Evolutionary conservation across 2,888 invertebrate genomes (phyloP), one percentile per base, ranked within the genome.

Genomic region (Entomobrya multifasciata): DNA sequence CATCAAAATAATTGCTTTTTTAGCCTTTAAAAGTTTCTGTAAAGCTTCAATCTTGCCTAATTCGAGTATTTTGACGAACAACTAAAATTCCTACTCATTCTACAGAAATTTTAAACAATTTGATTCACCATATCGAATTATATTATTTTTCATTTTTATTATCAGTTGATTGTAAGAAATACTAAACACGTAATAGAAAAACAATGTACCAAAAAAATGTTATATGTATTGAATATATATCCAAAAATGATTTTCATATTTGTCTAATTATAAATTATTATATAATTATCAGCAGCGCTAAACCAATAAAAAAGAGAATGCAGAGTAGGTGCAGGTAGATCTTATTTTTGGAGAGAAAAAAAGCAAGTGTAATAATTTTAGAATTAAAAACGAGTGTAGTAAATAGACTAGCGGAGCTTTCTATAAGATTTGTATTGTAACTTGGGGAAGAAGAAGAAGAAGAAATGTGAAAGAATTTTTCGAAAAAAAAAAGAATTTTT

Each of bases 1-100:
- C n/a, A n/a, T n/a, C n/a, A n/a, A n/a, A n/a, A n/a, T n/a, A n/a
- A n/a, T n/a, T n/a, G n/a, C n/a, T n/a, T n/a, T n/a, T n/a, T n/a
- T n/a, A n/a, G n/a, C n/a, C n/a, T n/a, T n/a, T n/a, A n/a, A n/a
- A n/a, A n/a, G n/a, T n/a, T n/a, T n/a, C n/a, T n/a, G n/a, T n/a
- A n/a, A n/a, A n/a, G n/a, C 22, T 82, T 44, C 60, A 44, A 76
- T 65, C 77, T 83, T 83, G 83, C 83, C 84, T 82, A n/a, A n/a
- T n/a, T n/a, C n/a, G n/a, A n/a, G n/a, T n/a, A n/a, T n/a, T n/a
- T n/a, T n/a, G n/a, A n/a, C n/a, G n/a, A n/a, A n/a, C n/a, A n/a
- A n/a, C n/a, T n/a, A n/a, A n/a, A n/a, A n/a, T n/a, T n/a, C n/a
- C n/a, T n/a, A n/a, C n/a, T n/a, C n/a, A n/a, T n/a, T n/a, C n/a